A percentile compares a stretch with the other conserved stretches of the same genome.
phyloP scores from a whole-genome alignment of 92 coral and sea anemone species.

The Bergia sp. region DNA sequence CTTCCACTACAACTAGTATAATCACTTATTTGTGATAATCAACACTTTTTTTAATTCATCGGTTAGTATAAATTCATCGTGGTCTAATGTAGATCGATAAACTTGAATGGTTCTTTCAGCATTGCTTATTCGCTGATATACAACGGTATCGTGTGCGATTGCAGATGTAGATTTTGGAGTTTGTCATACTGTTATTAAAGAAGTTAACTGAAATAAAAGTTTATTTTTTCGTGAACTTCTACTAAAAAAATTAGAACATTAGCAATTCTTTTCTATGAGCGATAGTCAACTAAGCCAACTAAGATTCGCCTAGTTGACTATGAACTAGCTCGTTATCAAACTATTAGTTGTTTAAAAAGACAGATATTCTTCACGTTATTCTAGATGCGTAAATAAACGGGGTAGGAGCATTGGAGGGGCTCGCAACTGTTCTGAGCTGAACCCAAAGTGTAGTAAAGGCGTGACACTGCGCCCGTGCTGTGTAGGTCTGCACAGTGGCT shows the following conservation, averaged over 20 bases:
- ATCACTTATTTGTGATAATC: neutral
- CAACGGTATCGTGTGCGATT: no score
- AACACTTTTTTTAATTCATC: no score
- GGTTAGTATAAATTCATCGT: no score
- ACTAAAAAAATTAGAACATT: no score
- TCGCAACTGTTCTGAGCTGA: conserved; percentile 51
- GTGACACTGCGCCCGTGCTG: conserved; percentile 82
- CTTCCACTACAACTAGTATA: neutral
- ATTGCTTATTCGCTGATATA: neutral
- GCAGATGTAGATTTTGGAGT: no score
- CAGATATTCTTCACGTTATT: neutral
- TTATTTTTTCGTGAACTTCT: no score
- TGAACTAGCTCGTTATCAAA: no score
- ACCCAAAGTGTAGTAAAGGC: conserved; percentile 56
- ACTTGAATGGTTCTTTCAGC: no score
- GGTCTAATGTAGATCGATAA: neutral
- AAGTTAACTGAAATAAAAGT: no score
- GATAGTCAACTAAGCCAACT: no score
- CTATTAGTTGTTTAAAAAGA: neutral
- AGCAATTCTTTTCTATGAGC: no score
- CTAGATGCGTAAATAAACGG: conserved; percentile 6
- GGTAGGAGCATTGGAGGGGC: conserved; percentile 41
- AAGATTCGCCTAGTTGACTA: neutral
- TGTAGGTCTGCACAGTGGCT: conserved; percentile 70
- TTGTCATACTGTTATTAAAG: no score